Percentiles rank a stretch among this genome's conserved stretches.
Conservation (phyloP, 2,113 vertebrate genomes). For the Galbula dea region DNA sequence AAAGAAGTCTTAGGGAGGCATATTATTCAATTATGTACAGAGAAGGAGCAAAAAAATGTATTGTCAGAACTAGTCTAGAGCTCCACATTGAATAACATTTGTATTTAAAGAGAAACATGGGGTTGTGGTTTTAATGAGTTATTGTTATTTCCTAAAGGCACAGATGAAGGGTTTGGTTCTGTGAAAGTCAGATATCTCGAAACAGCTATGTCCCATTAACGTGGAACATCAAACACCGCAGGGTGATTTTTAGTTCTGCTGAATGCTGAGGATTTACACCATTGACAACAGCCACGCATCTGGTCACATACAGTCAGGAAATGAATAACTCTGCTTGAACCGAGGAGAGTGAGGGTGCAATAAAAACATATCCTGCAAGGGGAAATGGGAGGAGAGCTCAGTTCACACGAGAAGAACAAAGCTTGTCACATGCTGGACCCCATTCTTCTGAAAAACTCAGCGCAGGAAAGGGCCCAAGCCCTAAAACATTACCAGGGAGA, state of each 20-base stretch:
- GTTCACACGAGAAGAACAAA: slow-evolving; percentile 27
- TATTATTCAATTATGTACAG: neutral
- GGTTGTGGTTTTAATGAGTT: neutral
- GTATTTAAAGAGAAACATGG: neutral
- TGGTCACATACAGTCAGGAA: slow-evolving; percentile 48
- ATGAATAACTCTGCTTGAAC: slow-evolving; percentile 31
- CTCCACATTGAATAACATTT: neutral
- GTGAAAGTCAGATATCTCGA: neutral
- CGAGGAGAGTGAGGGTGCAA: neutral
- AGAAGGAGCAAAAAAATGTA: neutral
- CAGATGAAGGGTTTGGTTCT: neutral
- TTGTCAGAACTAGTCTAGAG: neutral
- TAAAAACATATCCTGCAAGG: slow-evolving; percentile 49
- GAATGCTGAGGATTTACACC: slow-evolving; percentile 29
- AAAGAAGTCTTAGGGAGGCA: neutral
- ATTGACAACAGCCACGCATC: neutral
- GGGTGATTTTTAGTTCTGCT: neutral
- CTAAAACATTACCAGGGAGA: neutral
- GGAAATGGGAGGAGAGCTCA: slow-evolving; percentile 37
- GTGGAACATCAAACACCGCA: neutral
- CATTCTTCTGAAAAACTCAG: neutral
- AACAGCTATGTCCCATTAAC: slow-evolving; percentile 7
- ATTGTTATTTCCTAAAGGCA: slow-evolving; percentile 1
- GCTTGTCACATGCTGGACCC: neutral
- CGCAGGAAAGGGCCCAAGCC: neutral